Evolutionary conservation across 2,888 invertebrate species (phyloP).

Genomic region (Tupiocoris notatus): DNA sequence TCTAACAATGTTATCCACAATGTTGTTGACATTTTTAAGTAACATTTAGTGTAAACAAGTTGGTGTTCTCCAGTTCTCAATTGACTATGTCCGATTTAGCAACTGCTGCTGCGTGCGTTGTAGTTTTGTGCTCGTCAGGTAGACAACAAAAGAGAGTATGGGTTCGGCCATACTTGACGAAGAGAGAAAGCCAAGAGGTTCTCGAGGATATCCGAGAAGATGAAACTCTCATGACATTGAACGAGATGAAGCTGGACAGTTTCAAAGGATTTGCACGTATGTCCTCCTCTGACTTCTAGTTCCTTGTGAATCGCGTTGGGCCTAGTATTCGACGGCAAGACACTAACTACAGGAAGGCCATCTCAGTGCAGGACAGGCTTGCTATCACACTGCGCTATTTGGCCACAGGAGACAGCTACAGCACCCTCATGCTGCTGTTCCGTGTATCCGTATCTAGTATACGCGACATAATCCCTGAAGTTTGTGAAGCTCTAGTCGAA

Average conservation of each 20-base stretch:
- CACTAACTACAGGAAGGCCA: slow-evolving; percentile 11
- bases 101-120: background rate
- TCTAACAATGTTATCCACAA: too few relatives aligned
- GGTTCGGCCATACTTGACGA: background rate
- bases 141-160: background rate
- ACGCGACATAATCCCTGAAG: slow-evolving; percentile 6
- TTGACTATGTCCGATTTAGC: too few relatives aligned
- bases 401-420: background rate
- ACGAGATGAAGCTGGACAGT: too few relatives aligned
- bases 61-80: too few relatives aligned
- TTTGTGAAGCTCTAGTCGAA: slow-evolving; percentile 21
- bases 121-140: background rate
- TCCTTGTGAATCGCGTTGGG: background rate
- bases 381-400: slow-evolving; percentile 11
- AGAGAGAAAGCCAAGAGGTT: background rate
- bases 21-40: too few relatives aligned
- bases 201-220: background rate
- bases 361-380: slow-evolving; percentile 18
- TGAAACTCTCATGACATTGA: too few relatives aligned
- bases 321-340: slow-evolving; percentile 7
- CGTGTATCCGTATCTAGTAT: background rate
- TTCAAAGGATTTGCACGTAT: too few relatives aligned
- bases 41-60: too few relatives aligned
- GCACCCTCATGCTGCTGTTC: background rate
- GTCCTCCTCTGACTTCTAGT: too few relatives aligned